Evolutionary conservation across 2,113 vertebrate genomes (phyloP), one percentile per base, ranked within the genome.

Genomic region (Percina caprodes): DNA sequence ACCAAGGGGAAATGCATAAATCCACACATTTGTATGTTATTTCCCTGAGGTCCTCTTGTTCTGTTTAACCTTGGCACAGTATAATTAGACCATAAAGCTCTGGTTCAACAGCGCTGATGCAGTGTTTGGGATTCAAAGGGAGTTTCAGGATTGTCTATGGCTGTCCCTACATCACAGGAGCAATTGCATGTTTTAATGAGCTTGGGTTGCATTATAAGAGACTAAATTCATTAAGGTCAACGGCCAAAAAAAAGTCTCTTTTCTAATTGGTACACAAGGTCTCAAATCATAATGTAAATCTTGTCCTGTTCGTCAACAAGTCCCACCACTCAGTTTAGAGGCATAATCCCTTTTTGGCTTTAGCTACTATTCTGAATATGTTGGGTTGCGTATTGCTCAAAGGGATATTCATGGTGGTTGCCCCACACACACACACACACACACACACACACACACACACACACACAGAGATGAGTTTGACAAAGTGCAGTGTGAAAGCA

Each of bases 1-100:
- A 77, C 60, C 85, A 83, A 92, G 87, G 90, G 75, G 86, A 86
- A 86, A 85, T 18, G 71, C 85, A 88, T 91, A 87, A 91, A 88
- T 82, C 89, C 77, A 69, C 79, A 86, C 66, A 78, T 82, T 87
- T 82, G 55, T 65, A 68, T 82, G 82, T 80, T 65, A 39, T 83
- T 87, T 84, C 83, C 89, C 83, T 0, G 19, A 68, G 66, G 86
- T 67, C 52, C 39, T 33, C 46, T 71, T 23, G 35, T 7, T 81
- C 52, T n/a, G 63, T 83, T 81, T 68, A 76, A 91, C 89, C 89
- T 91, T 88, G 85, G 56, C 84, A 60, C 68, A 46, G 23, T 85
- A 90, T 86, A 79, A 92, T 89, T 69, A 83, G 78, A 78, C 79
- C 68, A 62, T 84, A 83, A 86, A 89, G 8, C 69, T 67, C 39